Base-by-base conservation (phyloP, 2,888 invertebrate genomes). In the Lepidocyrtinus sp. region DNA sequence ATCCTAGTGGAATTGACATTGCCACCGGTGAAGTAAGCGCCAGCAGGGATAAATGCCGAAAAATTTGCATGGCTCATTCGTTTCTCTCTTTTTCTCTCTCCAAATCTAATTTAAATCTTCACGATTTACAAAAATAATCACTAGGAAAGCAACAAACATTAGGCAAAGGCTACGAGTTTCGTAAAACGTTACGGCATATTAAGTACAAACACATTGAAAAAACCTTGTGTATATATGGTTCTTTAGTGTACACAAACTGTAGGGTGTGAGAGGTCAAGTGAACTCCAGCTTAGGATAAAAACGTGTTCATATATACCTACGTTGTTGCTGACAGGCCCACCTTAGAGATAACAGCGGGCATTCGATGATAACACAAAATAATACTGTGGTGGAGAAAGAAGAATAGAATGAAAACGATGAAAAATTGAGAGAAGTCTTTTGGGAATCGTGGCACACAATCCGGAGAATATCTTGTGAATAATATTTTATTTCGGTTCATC, bases 271-370 rank as follows among this genome's bases (percentile, higher is more conserved):
- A 79, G 84, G 84, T 84, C 82, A 84, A 81, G 79, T 81, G 76
- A 75, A 73, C 75, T 78, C 61, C 76, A 72, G 50, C 12, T 50
- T 2, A 50, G 2, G 50, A 50, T 5, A 50, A 50, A 50, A 74
- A 79, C 79, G 76, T 80, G 78, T 75, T 79, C 75, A 68, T 68
- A 68, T 27, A 21, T 72, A 67, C 80, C 68, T 26, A 73, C 70
- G 81, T 65, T 73, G 74, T 79, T 73, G 86, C 75, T 86, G 86
- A 86, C 86, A 86, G 84, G 86, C 84, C 86, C 86, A 86, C 86
- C 86, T 86, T 79, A 77, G 82, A 84, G 86, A 83, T 82, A 84
- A 82, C 86, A 86, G 86, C 86, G 82, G 85, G 86, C 73, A 81
- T 80, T 82, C 84, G 76, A 73, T 82, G 82, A 78, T 82, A 79